phyloP scores from a whole-genome alignment of 1,140 invertebrate species.

The Aplysia californica region DNA sequence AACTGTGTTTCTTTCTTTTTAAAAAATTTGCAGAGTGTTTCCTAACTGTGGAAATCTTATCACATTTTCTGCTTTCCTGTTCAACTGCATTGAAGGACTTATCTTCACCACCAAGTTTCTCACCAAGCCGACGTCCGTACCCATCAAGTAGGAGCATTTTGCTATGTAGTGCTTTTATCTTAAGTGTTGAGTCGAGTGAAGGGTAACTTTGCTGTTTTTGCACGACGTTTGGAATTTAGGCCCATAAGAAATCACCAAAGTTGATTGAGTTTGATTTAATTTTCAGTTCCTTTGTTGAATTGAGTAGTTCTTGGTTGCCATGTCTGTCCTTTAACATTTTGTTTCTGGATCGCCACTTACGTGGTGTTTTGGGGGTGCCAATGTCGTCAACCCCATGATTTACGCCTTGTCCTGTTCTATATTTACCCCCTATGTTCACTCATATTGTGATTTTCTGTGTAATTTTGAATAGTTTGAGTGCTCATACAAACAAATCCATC shows the following conservation, averaged over 20 bases:
- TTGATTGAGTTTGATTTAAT: too few relatives aligned
- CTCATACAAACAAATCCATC: not conserved
- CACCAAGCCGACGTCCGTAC: constrained; percentile 75
- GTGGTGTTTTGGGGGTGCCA: too few relatives aligned
- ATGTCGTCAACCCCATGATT: too few relatives aligned
- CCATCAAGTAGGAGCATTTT: constrained; percentile 67
- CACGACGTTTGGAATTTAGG: too few relatives aligned
- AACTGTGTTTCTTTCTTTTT: constrained; percentile 67
- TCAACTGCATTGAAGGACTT: constrained; percentile 92
- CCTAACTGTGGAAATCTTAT: constrained; percentile 93
- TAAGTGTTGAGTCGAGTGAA: not conserved
- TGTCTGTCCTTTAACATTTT: not conserved
- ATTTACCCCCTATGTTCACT: too few relatives aligned
- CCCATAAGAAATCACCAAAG: too few relatives aligned
- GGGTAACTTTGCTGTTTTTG: too few relatives aligned
- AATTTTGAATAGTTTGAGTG: not conserved
- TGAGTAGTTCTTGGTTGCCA: not conserved
- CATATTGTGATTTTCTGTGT: not conserved
- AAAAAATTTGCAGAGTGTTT: constrained; percentile 85
- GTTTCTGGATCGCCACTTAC: too few relatives aligned
- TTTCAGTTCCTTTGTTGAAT: not conserved
- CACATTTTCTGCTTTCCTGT: constrained; percentile 92
- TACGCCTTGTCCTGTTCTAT: not conserved
- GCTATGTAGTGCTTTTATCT: not conserved
- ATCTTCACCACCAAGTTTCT: constrained; percentile 89